A percentile compares a stretch with the other conserved stretches of the same genome.
Evolutionary conservation across 2,888 invertebrate species (phyloP).

Genomic region (Chymomyza fuscimana): DNA sequence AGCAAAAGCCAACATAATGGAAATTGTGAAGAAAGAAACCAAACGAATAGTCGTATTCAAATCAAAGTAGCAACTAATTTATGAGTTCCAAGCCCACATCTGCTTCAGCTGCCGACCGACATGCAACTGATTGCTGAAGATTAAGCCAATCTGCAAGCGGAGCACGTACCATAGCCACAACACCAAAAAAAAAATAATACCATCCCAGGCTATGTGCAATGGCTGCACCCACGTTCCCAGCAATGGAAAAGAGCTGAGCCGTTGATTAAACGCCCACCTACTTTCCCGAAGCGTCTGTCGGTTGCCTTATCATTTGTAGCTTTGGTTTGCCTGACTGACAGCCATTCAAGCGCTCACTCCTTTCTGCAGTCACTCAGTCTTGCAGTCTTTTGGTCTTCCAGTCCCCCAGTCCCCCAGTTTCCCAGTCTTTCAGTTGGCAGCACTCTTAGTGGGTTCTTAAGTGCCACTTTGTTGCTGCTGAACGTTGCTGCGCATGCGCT

Average conservation of each 20-base stretch:
- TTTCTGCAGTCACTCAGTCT: slow-evolving; percentile 19
- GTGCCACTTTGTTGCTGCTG: slow-evolving; percentile 40
- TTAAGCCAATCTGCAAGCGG: slow-evolving; percentile 43
- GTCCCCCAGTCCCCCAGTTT: too few species aligned
- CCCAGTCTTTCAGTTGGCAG: slow-evolving; percentile 21
- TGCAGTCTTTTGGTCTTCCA: not conserved
- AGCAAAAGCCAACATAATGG: not conserved
- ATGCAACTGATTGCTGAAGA: slow-evolving; percentile 9
- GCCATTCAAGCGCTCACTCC: slow-evolving; percentile 30
- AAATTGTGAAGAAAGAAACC: slow-evolving; percentile 29
- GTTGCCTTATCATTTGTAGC: slow-evolving; percentile 52
- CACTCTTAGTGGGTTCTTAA: slow-evolving; percentile 39
- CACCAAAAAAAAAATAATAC: slow-evolving; percentile 5
- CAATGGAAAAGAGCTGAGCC: slow-evolving; percentile 14
- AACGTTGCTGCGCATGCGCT: slow-evolving; percentile 45
- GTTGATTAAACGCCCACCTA: slow-evolving; percentile 63
- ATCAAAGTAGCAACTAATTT: slow-evolving; percentile 51
- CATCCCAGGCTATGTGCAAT: slow-evolving; percentile 3
- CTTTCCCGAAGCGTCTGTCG: slow-evolving; percentile 46
- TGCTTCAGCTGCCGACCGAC: not conserved
- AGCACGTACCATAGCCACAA: slow-evolving; percentile 40
- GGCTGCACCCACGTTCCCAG: slow-evolving; percentile 52
- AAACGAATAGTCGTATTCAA: slow-evolving; percentile 44
- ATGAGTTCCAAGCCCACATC: slow-evolving; percentile 28
- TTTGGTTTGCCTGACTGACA: slow-evolving; percentile 51